A percentile compares a stretch with the other conserved stretches of the same genome.
Conservation (phyloP, 2,113 vertebrate species). For the Petaurus breviceps region DNA sequence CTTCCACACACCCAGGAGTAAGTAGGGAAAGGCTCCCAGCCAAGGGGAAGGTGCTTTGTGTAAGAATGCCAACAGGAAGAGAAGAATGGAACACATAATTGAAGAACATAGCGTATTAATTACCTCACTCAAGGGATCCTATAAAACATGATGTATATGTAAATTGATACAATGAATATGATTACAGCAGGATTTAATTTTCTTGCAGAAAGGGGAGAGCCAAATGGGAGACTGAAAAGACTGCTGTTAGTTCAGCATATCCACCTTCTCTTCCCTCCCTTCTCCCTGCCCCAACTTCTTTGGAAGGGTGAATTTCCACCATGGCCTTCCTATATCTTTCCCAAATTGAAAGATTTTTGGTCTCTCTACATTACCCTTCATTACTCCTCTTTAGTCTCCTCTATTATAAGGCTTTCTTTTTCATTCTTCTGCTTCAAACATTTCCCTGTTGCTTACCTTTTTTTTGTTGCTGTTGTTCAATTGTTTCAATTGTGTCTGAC, state of each 20-base stretch:
- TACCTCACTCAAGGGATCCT: conserved; percentile 46
- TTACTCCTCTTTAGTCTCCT: background rate
- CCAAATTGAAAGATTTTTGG: background rate
- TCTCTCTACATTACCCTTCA: background rate
- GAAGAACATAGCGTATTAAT: conserved; percentile 39
- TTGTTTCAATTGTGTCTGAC: background rate
- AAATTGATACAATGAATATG: conserved; percentile 43
- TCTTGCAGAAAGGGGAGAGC: background rate
- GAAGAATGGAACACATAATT: background rate
- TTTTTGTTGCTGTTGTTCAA: background rate
- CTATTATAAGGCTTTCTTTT: background rate
- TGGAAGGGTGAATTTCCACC: background rate
- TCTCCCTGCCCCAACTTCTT: background rate
- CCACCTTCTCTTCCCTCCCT: background rate
- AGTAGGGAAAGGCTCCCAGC: conserved; percentile 48
- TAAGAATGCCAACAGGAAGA: background rate
- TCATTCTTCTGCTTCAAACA: background rate
- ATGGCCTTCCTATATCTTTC: background rate
- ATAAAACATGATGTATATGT: conserved; percentile 13
- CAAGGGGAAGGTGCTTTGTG: background rate
- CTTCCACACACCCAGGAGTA: background rate
- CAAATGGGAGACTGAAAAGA: background rate
- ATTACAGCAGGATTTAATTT: conserved; percentile 42
- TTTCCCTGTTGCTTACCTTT: background rate
- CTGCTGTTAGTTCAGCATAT: background rate